Conservation (phyloP, 1,140 invertebrate species). For the Hirudo medicinalis region DNA sequence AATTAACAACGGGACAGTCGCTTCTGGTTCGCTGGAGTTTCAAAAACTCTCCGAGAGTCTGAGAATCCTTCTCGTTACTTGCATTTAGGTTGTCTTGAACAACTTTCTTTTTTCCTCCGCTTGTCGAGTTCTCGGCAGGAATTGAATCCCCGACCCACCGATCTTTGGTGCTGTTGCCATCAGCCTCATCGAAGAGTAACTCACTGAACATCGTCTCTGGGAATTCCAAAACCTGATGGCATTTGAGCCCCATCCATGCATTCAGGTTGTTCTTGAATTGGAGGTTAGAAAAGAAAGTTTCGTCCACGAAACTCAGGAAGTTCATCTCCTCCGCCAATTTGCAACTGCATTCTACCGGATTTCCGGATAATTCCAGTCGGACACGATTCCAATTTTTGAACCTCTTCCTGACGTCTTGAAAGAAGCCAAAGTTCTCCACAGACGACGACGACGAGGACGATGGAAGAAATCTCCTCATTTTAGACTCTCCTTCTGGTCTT, state of each 20-base stretch:
- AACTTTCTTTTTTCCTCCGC: too few species aligned
- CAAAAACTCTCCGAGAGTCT: background rate
- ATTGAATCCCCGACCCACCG: too few species aligned
- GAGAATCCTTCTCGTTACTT: background rate
- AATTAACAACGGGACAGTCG: background rate
- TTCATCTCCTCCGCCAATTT: conserved; percentile 4
- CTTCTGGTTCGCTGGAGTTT: background rate
- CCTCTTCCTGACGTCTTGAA: conserved; percentile 5
- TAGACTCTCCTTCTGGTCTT: background rate
- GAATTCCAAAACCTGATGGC: background rate
- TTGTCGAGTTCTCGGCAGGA: too few species aligned
- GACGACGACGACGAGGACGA: background rate
- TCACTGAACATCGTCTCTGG: too few species aligned
- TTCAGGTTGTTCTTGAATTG: conserved; percentile 2
- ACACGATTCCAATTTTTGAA: conserved; percentile 11
- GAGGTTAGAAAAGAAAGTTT: background rate
- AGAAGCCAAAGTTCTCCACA: background rate
- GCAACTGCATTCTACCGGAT: conserved; percentile 7
- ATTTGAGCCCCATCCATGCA: background rate
- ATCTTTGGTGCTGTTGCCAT: too few species aligned
- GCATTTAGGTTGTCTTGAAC: too few species aligned
- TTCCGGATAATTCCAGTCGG: background rate
- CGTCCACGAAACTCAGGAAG: conserved; percentile 2
- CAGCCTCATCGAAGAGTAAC: too few species aligned
- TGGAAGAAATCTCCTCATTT: background rate